Conservation (phyloP, 2,797 vertebrate species). For the Aselliscus stoliczkanus region DNA sequence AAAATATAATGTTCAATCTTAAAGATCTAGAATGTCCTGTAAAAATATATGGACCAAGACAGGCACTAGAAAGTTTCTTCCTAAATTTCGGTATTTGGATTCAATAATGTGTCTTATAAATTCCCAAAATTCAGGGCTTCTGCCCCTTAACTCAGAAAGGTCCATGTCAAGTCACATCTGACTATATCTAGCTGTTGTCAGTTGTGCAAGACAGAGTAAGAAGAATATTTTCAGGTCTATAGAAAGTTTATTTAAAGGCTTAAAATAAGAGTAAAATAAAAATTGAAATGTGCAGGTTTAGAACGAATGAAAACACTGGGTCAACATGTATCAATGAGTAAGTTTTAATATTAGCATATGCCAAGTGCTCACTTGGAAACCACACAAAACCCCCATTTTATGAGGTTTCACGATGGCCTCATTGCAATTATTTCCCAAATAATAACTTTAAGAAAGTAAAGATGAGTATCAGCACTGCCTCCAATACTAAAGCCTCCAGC, state of each 20-base stretch:
- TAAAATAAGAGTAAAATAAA: neutral
- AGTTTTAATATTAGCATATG: neutral
- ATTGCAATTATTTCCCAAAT: conserved; percentile 19
- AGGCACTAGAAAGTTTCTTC: neutral
- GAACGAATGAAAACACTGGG: neutral
- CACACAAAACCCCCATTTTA: neutral
- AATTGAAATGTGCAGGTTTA: neutral
- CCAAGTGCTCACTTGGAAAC: neutral
- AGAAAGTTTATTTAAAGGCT: neutral
- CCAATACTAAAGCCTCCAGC: neutral
- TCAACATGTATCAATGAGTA: neutral
- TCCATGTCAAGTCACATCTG: neutral
- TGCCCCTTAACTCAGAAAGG: neutral
- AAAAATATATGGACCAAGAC: neutral
- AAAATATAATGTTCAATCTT: neutral
- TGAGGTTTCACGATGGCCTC: neutral
- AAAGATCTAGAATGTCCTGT: neutral
- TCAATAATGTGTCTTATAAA: neutral
- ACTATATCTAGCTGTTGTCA: neutral
- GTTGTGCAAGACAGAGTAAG: neutral
- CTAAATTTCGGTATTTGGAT: neutral
- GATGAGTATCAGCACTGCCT: neutral
- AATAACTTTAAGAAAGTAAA: neutral
- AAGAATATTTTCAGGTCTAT: neutral
- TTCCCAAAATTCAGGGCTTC: neutral